Percentiles rank a stretch among this genome's conserved stretches.
phyloP scores from a whole-genome alignment of 2,797 vertebrate species.

The Syncerus caffer region DNA sequence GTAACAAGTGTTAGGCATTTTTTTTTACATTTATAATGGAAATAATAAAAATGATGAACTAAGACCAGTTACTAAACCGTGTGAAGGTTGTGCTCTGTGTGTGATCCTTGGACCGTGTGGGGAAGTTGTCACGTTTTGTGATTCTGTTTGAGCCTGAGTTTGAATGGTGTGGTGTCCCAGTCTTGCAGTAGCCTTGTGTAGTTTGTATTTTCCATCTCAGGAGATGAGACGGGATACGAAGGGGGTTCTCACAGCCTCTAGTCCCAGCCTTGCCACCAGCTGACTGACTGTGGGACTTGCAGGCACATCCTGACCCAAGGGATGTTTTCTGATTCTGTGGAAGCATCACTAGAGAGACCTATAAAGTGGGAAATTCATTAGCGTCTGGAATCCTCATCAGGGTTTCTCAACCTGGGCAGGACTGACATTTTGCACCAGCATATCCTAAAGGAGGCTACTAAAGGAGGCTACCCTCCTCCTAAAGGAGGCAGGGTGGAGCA shows the following conservation, averaged over 20 bases:
- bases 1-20: neutral
- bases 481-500: neutral
- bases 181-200: neutral
- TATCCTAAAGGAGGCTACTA: no score
- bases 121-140: accelerated
- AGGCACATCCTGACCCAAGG: neutral
- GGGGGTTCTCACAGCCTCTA: neutral
- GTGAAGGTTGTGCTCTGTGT: neutral
- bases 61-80: neutral
- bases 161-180: neutral
- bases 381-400: accelerated
- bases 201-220: neutral
- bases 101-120: neutral
- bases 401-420: neutral
- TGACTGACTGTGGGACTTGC: neutral
- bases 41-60: neutral
- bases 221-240: neutral
- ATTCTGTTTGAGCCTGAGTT: neutral
- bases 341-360: neutral
- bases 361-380: neutral
- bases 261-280: no score
- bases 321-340: neutral
- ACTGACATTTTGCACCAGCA: neutral
- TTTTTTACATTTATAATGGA: neutral
- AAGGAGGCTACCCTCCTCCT: no score